Base-by-base conservation (phyloP, 2,113 vertebrate species). In the Cottus gobio region DNA sequence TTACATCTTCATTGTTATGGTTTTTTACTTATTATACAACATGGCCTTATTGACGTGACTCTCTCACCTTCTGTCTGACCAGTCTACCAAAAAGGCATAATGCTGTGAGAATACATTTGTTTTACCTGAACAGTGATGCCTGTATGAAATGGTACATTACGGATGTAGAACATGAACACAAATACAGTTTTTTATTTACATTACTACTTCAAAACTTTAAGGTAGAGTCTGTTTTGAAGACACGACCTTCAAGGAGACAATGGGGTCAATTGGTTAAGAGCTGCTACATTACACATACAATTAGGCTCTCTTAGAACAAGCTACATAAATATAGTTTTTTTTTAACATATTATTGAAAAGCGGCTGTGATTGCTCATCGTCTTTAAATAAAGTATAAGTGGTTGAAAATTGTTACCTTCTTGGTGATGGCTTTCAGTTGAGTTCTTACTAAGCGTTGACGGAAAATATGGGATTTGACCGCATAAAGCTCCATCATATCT, bases 231-330 rank as follows among this genome's bases (percentile, higher is more conserved):
- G 7, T 52, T 69, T 56, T 15, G 37, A 82, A 31, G 50, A 34
- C 31, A 58, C 16, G 50, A 30, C 31, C 68, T 70, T 62, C 26
- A 26, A 15, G 12, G 22, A 80, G 18, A 57, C 68, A 78, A 72
- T 67, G 31, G 30, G 62, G 54, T 39, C 28, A 58, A 82, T 84
- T 82, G 26, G 76, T 79, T 79, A 62, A 71, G 36, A 63, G 73
- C 77, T 67, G 83, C 73, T 61, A 73, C 42, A 88, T 85, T 82
- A 77, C 63, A 83, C 64, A 81, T 50, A 78, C 54, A 80, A 64
- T 63, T 72, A 73, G 31, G 12, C 73, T 42, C 34, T 79, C 48
- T 57, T 16, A 74, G 80, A 83, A 48, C 37, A 54, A 31, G 80
- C 77, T 69, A 69, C 42, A 46, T 24, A 2, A 42, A 3, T 16